Evolutionary conservation across 2,888 invertebrate species (phyloP).

Genomic region (Archaeoteleia sp.): DNA sequence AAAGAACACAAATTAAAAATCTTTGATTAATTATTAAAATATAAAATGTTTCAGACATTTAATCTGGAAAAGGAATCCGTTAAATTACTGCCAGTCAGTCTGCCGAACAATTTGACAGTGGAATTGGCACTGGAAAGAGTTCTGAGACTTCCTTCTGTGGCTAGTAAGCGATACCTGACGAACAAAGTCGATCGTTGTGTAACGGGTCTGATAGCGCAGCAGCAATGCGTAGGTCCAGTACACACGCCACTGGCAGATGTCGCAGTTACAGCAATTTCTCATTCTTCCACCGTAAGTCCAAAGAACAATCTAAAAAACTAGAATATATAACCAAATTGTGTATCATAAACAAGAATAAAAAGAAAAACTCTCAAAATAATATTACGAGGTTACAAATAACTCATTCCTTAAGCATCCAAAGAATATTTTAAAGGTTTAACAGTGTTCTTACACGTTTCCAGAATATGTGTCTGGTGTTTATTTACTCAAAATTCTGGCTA

Average conservation of each 20-base stretch:
- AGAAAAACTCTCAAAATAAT: neutral
- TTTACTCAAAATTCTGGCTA: no score
- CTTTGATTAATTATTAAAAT: no score
- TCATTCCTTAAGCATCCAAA: no score
- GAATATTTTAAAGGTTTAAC: no score
- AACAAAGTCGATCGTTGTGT: conserved; percentile 98
- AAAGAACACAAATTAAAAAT: no score
- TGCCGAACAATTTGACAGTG: conserved; percentile 79
- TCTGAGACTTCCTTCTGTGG: conserved; percentile 91
- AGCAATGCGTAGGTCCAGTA: conserved; percentile 98
- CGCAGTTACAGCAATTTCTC: conserved; percentile 91
- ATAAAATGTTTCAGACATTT: conserved; percentile 79
- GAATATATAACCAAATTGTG: neutral
- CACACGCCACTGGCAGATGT: conserved; percentile 97
- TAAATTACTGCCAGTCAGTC: conserved; percentile 76
- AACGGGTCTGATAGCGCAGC: conserved; percentile 95
- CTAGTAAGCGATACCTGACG: conserved; percentile 95
- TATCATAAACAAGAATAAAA: no score
- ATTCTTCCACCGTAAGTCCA: conserved; percentile 83
- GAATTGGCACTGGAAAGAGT: conserved; percentile 85
- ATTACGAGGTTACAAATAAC: no score
- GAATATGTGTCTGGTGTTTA: no score
- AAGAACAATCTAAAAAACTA: no score
- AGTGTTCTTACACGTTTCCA: no score
- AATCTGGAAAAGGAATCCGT: conserved; percentile 77